Percentiles rank a stretch among this genome's conserved stretches.
These are phyloP conservation scores for Umimayanthus chanpuru DNA, from an alignment of 92 coral and sea anemone species.

Conservation along the genomic window DNA sequence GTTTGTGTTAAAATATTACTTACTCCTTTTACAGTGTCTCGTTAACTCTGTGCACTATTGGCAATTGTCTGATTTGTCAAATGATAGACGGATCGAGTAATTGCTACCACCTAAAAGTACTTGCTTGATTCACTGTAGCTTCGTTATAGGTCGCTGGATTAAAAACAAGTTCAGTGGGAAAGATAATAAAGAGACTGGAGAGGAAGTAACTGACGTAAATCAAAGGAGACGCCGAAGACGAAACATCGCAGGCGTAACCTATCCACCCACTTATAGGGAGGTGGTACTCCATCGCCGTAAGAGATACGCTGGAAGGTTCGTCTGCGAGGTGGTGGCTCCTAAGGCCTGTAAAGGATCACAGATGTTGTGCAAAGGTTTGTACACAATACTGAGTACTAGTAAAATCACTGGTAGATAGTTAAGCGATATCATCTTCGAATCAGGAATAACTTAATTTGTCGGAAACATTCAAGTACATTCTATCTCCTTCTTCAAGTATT, in stretches of 20 bases:
- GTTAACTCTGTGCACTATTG: no score
- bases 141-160: slow-evolving; percentile 26
- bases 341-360: slow-evolving; percentile 35
- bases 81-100: neutral
- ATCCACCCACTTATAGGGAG: slow-evolving; percentile 21
- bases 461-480: no score
- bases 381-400: no score
- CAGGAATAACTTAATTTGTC: no score
- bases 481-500: no score
- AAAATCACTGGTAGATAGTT: no score
- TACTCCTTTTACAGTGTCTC: no score
- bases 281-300: slow-evolving; percentile 27
- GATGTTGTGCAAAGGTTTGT: slow-evolving; percentile 21
- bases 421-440: no score
- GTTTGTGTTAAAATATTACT: no score
- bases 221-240: slow-evolving; percentile 29
- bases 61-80: no score
- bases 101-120: neutral
- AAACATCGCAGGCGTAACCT: slow-evolving; percentile 5
- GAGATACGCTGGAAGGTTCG: slow-evolving; percentile 22
- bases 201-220: neutral
- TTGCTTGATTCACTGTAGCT: no score
- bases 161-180: slow-evolving; percentile 19
- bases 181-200: neutral
- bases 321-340: slow-evolving; percentile 38